Evolutionary conservation across 2,113 vertebrate species (phyloP).

Genomic region (Nipponia nippon): DNA sequence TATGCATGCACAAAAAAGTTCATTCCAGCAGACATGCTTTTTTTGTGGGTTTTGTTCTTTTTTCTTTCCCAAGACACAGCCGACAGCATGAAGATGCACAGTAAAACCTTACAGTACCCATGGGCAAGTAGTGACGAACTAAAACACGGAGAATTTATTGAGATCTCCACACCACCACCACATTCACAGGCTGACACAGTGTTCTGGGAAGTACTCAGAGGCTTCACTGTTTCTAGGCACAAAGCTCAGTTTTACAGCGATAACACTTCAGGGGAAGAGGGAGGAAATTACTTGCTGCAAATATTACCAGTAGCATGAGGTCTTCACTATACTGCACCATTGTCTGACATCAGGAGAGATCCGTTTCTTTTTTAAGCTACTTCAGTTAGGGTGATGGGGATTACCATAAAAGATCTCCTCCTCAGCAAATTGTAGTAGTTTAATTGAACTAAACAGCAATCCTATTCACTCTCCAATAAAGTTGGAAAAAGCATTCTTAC

Average conservation of each 20-base stretch:
- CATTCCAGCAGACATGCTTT: fast-evolving
- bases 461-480: neutral
- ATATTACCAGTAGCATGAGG: neutral
- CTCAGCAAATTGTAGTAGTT: fast-evolving
- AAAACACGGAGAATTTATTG: neutral
- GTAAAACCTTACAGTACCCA: neutral
- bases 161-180: neutral
- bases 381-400: neutral
- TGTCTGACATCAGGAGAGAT: neutral
- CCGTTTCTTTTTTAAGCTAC: neutral
- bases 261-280: neutral
- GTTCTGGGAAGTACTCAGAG: neutral
- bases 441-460: neutral
- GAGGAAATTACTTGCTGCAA: neutral
- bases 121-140: neutral
- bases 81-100: neutral
- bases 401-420: neutral
- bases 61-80: neutral
- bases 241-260: neutral
- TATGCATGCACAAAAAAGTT: neutral
- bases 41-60: neutral
- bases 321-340: neutral
- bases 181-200: neutral
- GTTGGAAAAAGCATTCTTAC: neutral
- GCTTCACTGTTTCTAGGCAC: neutral